Conservation (phyloP, 2,888 invertebrate species). For the Leistus spinibarbis region DNA sequence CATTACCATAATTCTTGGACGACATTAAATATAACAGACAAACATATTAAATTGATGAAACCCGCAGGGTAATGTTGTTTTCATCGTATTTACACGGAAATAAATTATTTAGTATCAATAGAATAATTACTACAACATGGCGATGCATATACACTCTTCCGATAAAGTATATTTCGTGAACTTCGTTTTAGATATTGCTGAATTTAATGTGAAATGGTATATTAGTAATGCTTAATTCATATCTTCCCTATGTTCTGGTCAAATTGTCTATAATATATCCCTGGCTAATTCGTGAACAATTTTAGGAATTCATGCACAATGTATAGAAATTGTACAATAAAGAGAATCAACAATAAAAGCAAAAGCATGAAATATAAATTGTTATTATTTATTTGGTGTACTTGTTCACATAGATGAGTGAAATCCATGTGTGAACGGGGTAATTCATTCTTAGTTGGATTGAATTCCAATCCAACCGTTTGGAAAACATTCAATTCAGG, state of each 20-base stretch:
- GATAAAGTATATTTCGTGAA: too few species aligned
- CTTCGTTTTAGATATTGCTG: too few species aligned
- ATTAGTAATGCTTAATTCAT: constrained; percentile 7
- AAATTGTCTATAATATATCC: background rate
- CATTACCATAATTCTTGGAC: background rate
- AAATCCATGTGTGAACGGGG: background rate
- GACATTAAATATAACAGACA: background rate
- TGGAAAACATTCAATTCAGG: too few species aligned
- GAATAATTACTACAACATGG: too few species aligned
- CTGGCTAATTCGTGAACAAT: constrained; percentile 1
- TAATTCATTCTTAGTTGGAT: too few species aligned
- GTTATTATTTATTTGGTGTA: background rate
- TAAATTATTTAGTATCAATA: too few species aligned
- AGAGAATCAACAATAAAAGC: constrained; percentile 4
- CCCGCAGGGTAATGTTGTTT: too few species aligned
- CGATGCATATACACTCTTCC: too few species aligned
- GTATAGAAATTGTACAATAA: constrained; percentile 29
- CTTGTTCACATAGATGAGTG: background rate
- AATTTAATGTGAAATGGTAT: constrained; percentile 16
- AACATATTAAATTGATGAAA: too few species aligned
- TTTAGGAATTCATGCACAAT: constrained; percentile 34
- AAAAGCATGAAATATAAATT: background rate
- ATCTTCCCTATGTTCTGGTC: constrained; percentile 2
- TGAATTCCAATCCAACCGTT: too few species aligned
- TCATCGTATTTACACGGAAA: too few species aligned